Percentiles rank a stretch among this genome's conserved stretches.
phyloP scores from a whole-genome alignment of 1,140 invertebrate species.

The Venturia canescens region DNA sequence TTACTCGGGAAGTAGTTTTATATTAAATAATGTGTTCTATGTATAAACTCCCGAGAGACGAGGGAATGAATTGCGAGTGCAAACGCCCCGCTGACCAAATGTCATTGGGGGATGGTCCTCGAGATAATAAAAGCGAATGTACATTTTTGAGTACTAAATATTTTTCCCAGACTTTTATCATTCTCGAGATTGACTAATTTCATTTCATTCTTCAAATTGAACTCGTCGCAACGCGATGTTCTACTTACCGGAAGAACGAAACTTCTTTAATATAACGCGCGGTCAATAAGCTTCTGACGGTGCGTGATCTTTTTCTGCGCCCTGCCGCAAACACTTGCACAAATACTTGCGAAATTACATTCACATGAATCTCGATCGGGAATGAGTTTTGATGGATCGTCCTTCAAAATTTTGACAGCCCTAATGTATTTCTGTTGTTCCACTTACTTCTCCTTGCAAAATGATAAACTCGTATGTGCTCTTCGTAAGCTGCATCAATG shows the following conservation, averaged over 20 bases:
- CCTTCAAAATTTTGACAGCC: not conserved
- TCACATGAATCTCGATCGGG: not conserved
- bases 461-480: conserved; percentile 56
- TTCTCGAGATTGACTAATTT: too few relatives aligned
- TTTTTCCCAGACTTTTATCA: too few relatives aligned
- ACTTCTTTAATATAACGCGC: too few relatives aligned
- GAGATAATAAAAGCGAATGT: not conserved
- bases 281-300: too few relatives aligned
- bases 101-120: not conserved
- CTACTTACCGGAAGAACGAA: too few relatives aligned
- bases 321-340: too few relatives aligned
- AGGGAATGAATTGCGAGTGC: not conserved
- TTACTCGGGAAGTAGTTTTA: not conserved
- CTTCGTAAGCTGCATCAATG: conserved; percentile 51
- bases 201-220: too few relatives aligned
- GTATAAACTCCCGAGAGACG: not conserved
- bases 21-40: not conserved
- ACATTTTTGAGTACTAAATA: not conserved
- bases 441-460: conserved; percentile 45
- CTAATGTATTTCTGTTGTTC: not conserved
- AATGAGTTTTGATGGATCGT: not conserved
- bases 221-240: too few relatives aligned
- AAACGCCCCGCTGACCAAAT: not conserved
- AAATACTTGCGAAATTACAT: not conserved
- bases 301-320: too few relatives aligned